These are phyloP conservation scores for Petrocephalus zakoni DNA, from an alignment of 2,113 vertebrate species.

Conservation along the genomic window DNA sequence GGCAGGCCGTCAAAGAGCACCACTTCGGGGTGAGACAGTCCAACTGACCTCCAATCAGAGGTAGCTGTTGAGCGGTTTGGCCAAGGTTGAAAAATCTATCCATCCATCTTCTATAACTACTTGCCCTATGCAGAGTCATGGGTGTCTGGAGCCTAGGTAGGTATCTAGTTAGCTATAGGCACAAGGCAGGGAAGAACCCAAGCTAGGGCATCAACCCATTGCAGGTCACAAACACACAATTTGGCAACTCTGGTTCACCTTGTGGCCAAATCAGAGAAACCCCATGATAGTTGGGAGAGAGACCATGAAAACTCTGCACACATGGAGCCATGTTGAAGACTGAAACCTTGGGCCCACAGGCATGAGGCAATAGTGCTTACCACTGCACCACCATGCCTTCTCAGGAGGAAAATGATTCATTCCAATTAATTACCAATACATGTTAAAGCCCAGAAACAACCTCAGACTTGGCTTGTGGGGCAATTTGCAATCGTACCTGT, in stretches of 20 bases:
- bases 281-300: not conserved
- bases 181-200: not conserved
- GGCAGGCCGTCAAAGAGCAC: not conserved
- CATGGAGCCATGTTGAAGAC: not conserved
- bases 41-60: not conserved
- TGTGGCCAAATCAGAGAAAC: not conserved
- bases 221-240: not conserved
- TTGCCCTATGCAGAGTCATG: not conserved
- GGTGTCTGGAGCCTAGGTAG: not conserved
- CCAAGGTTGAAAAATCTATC: not conserved
- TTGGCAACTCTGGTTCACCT: not conserved
- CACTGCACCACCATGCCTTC: not conserved
- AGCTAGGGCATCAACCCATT: not conserved
- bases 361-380: not conserved
- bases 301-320: not conserved
- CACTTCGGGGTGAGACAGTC: not conserved
- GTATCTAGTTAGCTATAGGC: not conserved
- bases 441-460: not conserved
- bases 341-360: not conserved
- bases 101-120: not conserved
- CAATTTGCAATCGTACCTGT: not conserved
- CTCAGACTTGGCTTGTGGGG: not conserved
- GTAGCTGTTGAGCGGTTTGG: not conserved
- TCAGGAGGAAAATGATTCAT: not conserved
- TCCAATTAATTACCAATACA: not conserved